These are phyloP conservation scores for Setophaga kirtlandii DNA, from an alignment of 2,113 vertebrate genomes.

Conservation along the genomic window DNA sequence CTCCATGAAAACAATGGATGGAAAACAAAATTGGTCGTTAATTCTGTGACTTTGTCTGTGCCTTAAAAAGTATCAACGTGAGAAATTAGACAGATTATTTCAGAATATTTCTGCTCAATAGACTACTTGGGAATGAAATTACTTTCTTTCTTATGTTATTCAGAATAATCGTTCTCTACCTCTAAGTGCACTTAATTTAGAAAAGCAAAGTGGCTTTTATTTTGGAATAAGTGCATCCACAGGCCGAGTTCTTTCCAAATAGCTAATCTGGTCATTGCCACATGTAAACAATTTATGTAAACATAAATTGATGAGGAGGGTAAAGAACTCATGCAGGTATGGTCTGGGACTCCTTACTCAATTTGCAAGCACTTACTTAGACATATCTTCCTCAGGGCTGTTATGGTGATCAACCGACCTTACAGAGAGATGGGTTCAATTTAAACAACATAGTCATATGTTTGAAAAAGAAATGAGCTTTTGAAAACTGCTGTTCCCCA, in stretches of 20 bases:
- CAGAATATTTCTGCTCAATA: neutral
- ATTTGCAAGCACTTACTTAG: conserved; percentile 10
- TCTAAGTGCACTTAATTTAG: neutral
- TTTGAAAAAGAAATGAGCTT: conserved; percentile 31
- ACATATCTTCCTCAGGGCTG: neutral
- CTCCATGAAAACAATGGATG: neutral
- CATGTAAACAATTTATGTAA: conserved; percentile 18
- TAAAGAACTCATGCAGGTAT: neutral
- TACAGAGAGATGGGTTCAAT: neutral
- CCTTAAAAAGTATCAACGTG: neutral
- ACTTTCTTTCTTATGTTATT: neutral
- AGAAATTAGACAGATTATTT: neutral
- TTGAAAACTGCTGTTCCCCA: neutral
- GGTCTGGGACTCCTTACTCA: conserved; percentile 18
- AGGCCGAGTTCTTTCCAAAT: conserved; percentile 29
- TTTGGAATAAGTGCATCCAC: conserved; percentile 37
- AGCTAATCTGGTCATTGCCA: conserved; percentile 26
- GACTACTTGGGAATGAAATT: neutral
- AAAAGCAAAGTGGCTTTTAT: conserved; percentile 16
- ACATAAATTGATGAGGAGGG: conserved; percentile 1
- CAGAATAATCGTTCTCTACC: neutral
- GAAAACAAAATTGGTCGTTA: neutral
- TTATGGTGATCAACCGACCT: conserved; percentile 2
- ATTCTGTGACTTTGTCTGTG: neutral
- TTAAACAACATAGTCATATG: neutral